Evolutionary conservation across 2,888 invertebrate genomes (phyloP).

Genomic region (Pseudococcus viburni): DNA sequence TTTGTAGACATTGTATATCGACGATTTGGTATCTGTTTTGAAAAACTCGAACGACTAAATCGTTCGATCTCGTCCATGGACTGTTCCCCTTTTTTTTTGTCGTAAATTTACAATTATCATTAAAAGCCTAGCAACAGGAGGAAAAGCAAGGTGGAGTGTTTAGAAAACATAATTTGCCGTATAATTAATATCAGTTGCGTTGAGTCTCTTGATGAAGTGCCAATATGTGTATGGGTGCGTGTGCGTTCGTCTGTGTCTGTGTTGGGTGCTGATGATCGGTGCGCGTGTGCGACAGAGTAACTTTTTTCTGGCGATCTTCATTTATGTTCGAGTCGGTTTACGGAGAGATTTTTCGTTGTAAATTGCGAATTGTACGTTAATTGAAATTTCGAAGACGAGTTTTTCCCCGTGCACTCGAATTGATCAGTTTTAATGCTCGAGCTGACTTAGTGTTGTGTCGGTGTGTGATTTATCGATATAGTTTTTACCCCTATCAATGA

Average conservation of each 20-base stretch:
- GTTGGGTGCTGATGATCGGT: background rate
- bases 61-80: background rate
- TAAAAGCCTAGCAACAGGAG: background rate
- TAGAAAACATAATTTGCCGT: conserved; percentile 61
- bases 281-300: conserved; percentile 32
- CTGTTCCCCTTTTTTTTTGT: background rate
- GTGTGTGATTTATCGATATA: background rate
- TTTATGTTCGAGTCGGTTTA: conserved; percentile 17
- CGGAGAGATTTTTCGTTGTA: background rate
- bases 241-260: conserved; percentile 47
- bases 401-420: background rate
- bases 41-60: background rate
- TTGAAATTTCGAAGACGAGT: background rate
- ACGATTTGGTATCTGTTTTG: conserved; percentile 3
- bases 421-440: background rate
- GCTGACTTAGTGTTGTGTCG: background rate
- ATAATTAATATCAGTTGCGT: conserved; percentile 59
- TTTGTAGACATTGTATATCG: conserved; percentile 31
- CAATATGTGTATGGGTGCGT: conserved; percentile 55
- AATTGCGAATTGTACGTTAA: no score
- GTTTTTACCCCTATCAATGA: background rate
- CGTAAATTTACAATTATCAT: conserved; percentile 1
- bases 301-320: conserved; percentile 59
- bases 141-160: background rate
- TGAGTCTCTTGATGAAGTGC: conserved; percentile 61